Base-by-base conservation (phyloP, 1,140 invertebrate species). In the Ceratosolen fusciceps region DNA sequence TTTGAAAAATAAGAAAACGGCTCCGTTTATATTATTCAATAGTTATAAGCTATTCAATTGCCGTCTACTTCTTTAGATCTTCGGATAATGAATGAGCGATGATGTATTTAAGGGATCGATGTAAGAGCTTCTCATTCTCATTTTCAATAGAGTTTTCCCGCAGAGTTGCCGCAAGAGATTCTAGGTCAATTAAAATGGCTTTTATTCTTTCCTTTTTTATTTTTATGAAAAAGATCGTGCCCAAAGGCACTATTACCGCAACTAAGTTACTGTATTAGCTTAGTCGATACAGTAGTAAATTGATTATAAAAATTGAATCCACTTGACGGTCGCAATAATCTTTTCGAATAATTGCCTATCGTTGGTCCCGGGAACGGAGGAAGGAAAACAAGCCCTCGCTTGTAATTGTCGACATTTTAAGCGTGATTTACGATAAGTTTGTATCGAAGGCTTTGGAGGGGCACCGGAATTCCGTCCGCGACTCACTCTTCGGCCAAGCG, bases 221-320 rank as follows among this genome's bases (percentile, higher is more conserved):
- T n/a, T n/a, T 43, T 43, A 7, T 43, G 39, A 43, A 43, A 43
- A 43, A 12, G 39, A 43, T 43, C 39, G 12, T 43, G 39, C 5
- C 39, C 5, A 43, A 43, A 43, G 39, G 39, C 39, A 12, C 39
- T 43, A 43, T 60, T 12, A 10, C 4, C 21, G 12, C 9, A 26
- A 60, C 56, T 5, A 60, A 60, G 56, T 60, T 34, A 8, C 29
- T 21, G 14, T 26, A 56, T 24, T 56, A 62, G 31, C 19, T 62
- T 34, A 19, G 10, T 62, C 9, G 34, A 62, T 34, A 16, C 29
- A 34, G 29, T 34, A 19, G 14, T 34, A 62, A 34, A 62, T 34
- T 34, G 58, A 62, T 62, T 62, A 19, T 62, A 62, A 62, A 62
- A 62, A 62, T 34, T 34, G 26, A 34, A 34, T 34, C 29, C 29